Base-by-base conservation (phyloP, 2,888 invertebrate species). In the Stenodema calcarata region DNA sequence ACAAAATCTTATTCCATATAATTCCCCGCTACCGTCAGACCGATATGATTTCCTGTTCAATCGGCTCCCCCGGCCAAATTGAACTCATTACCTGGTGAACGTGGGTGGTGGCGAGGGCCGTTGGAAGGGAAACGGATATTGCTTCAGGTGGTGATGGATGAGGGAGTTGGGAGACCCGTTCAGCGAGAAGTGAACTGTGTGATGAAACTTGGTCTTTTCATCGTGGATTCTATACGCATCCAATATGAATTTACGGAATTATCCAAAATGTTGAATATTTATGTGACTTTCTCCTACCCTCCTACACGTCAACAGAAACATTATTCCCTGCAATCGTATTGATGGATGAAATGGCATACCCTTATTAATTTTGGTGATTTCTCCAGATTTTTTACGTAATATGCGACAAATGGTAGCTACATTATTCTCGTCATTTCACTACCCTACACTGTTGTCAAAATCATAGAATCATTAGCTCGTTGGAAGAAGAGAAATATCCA, bases 11-110 rank as follows among this genome's bases (percentile, higher is more conserved):
- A 78, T 78, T 78, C 78, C 78, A 16, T 23, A 4, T 18, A 41
- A 41, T 73, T 30, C 78, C 27, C 44, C 78, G 42, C 27, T 35
- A 42, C 78, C 44, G 41, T 44, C 78, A 44, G 78, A 16, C 27
- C 84, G 75, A 84, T 84, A 84, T 84, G 84, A 84, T 84, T 84
- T 84, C 84, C 84, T 47, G 84, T 73, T 84, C 84, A 84, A 84
- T 84, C 84, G 73, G 75, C 54, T 84, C 23, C 84, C 35, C 44
- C 23, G 44, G 47, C 84, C 84, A 84, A 84, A 84, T 84, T 84
- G 84, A 84, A 84, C 84, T 83, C 83, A 84, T 84, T 84, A 84
- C 84, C 73, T 27, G 84, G 84, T 78, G 44, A 23, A 23, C 41
- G 78, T 23, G 44, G 27, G 27, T 27, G 44, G 44, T 11, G 27